Base-by-base conservation (phyloP, 2,888 invertebrate genomes). In the Deroplatys truncata region DNA sequence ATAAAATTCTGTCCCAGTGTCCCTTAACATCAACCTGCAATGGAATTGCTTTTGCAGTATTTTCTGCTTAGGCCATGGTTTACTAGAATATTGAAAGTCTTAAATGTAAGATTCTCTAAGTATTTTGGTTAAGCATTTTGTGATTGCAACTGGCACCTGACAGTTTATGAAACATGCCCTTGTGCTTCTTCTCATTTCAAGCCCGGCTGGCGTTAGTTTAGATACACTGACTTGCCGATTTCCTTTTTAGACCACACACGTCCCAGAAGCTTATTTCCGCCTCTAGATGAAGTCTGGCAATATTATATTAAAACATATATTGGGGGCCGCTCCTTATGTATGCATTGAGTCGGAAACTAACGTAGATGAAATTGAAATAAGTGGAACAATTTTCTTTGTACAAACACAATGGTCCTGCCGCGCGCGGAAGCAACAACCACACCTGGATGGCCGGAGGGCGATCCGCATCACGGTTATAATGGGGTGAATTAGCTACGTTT, bases 341-440 rank as follows among this genome's bases (percentile, higher is more conserved):
- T 72, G 56, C 56, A 72, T 72, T 72, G 56, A 25, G 25, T 72
- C 56, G 56, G 56, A 72, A 72, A 72, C 56, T 72, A 25, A 25
- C 56, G 3, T 72, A 72, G 82, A 86, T 87, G 25, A 72, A 87
- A 87, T 82, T 82, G 82, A 82, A 87, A 87, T 83, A 87, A 87
- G 87, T 83, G 87, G 87, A 87, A 87, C 87, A 87, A 87, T 83
- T 87, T 87, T 87, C 87, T 87, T 87, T 87, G 83, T 87, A 20
- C 35, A 35, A 87, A 72, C 82, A 86, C 87, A 87, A 87, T 83
- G 87, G 56, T 16, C 56, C 56, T 16, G 7, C 25, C 56, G 56
- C 56, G 20, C 20, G 25, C 56, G 56, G 56, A 72, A 72, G 56
- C 20, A 7, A 72, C 56, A 9, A 20, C 56, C 56, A 72, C 56